Evolutionary conservation across 2,888 invertebrate species (phyloP), one percentile per base, ranked within the genome.

Genomic region (Hetaerina titia): DNA sequence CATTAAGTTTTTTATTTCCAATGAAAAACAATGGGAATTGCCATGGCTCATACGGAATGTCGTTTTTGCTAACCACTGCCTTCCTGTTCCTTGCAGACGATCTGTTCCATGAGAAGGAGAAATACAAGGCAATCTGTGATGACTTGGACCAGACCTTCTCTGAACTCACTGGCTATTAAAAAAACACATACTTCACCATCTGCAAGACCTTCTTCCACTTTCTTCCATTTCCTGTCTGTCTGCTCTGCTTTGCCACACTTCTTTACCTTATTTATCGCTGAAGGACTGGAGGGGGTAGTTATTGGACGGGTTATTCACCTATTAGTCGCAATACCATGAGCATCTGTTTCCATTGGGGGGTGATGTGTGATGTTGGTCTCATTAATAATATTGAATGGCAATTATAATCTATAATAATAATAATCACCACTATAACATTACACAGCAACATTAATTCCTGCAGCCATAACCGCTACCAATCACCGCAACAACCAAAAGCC

Each of bases 131-230:
- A 97, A 99, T 99, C 98, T 98, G 98, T 98, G 99, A 99, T 97
- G 99, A 99, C 98, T 98, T 99, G 98, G 99, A 99, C 97, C 98
- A 98, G 97, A 99, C 99, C 97, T 99, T 99, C 98, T 98, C 99
- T 97, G 99, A 99, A 97, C 98, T 99, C 97, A 99, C 99, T 97
- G 99, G 98, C 98, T 99, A 99, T 98, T 99, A 98, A 98, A 97
- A 95, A 90, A 96, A 92, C 92, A 92, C 92, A 92, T 69, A 92
- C 64, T 92, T 88, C 88, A 95, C 88, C 89, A 69, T 88, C 88
- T 88, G 94, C 94, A 95, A 95, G 94, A 95, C 88, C 94, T 94
- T 94, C 94, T 95, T 95, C 94, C 89, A 89, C 88, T 88, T 89
- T 89, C 89, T 64, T 89, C 89, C 88, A 69, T 45, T 87, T 60